Percentiles rank a stretch among this genome's conserved stretches.
phyloP scores from a whole-genome alignment of 2,113 vertebrate species.

The Geococcyx californianus region DNA sequence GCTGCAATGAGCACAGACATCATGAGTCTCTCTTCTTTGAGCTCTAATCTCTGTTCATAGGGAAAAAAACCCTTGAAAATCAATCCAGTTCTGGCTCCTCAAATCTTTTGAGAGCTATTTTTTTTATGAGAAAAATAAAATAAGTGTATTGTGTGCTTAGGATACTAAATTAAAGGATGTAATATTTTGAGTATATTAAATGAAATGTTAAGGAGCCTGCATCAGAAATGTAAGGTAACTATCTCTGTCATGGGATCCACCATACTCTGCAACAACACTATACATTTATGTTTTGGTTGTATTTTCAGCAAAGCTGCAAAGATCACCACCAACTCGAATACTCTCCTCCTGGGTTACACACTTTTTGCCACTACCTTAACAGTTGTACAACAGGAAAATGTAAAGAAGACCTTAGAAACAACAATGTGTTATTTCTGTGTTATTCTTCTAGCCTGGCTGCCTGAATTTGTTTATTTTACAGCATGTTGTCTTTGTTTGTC shows the following conservation, averaged over 20 bases:
- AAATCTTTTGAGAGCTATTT: neutral
- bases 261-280: neutral
- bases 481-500: neutral
- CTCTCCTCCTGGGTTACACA: neutral
- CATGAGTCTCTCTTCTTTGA: conserved; percentile 55
- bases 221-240: neutral
- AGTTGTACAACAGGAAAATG: neutral
- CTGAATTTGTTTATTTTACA: neutral
- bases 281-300: neutral
- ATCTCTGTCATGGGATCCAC: neutral
- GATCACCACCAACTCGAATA: neutral
- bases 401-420: neutral
- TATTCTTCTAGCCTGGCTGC: neutral
- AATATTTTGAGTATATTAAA: neutral
- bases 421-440: neutral
- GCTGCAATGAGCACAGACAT: conserved; percentile 50
- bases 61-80: conserved; percentile 69
- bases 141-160: neutral
- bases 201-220: neutral
- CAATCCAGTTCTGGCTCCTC: conserved; percentile 45
- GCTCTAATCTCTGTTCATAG: conserved; percentile 63
- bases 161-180: neutral
- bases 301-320: neutral
- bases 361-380: neutral
- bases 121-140: neutral